Conservation (phyloP, 1,140 invertebrate species). For the Ridgeia piscesae region DNA sequence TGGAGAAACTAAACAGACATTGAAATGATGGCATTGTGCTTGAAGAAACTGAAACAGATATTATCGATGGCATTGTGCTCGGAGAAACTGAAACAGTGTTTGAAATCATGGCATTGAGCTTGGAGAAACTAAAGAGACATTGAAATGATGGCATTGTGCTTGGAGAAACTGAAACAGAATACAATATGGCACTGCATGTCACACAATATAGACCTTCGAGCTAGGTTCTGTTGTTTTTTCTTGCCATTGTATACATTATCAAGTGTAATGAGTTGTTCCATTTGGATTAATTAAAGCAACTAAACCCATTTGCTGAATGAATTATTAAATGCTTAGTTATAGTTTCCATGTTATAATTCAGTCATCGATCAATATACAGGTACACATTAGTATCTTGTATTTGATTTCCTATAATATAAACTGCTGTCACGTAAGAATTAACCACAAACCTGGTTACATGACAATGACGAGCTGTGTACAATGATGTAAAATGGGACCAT, state of each 20-base stretch:
- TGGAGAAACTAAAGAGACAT: slow-evolving; percentile 52
- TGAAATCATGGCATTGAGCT: slow-evolving; percentile 57
- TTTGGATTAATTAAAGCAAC: not conserved
- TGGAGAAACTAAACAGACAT: slow-evolving; percentile 52
- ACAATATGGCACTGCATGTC: not conserved
- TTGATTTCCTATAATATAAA: too few species aligned
- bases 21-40: slow-evolving; percentile 57
- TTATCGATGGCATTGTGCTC: slow-evolving; percentile 56
- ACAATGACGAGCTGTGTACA: too few species aligned
- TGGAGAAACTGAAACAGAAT: slow-evolving; percentile 43
- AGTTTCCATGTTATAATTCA: not conserved
- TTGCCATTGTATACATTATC: not conserved
- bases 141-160: slow-evolving; percentile 57
- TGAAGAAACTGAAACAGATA: slow-evolving; percentile 48
- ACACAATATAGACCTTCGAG: not conserved
- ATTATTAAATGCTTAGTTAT: too few species aligned
- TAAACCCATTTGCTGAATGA: too few species aligned
- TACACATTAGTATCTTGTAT: not conserved
- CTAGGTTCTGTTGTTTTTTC: not conserved
- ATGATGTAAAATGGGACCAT: too few species aligned
- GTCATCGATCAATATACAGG: not conserved
- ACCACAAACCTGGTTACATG: too few species aligned
- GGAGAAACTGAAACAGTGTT: slow-evolving; percentile 52
- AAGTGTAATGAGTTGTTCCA: not conserved
- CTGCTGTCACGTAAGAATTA: too few species aligned